These are phyloP conservation scores for Amblyjoppa proteus DNA, from an alignment of 2,888 invertebrate genomes.

Conservation along the genomic window DNA sequence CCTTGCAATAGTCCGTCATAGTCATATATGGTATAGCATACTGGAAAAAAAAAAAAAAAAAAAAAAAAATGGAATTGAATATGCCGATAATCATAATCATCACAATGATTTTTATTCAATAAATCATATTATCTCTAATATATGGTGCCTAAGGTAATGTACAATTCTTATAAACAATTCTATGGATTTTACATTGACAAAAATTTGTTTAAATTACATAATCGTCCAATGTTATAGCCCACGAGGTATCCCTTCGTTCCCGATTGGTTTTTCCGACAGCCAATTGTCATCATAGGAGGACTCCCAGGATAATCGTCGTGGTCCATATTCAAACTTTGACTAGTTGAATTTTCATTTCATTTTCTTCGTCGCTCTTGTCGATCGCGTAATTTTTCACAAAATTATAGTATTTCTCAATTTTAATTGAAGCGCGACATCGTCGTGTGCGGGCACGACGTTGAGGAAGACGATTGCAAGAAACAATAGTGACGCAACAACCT, in stretches of 20 bases:
- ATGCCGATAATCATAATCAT: constrained; percentile 26
- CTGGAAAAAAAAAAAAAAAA: background rate
- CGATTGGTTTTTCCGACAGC: constrained; percentile 58
- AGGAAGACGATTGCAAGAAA: constrained; percentile 61
- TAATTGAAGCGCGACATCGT: background rate
- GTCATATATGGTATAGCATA: background rate
- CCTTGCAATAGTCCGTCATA: constrained; percentile 60
- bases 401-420: background rate
- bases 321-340: constrained; percentile 31
- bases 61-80: constrained; percentile 25
- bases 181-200: constrained; percentile 44
- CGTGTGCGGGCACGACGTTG: constrained; percentile 22
- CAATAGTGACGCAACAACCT: constrained; percentile 43
- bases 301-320: constrained; percentile 46
- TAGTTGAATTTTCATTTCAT: constrained; percentile 46
- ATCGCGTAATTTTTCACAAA: constrained; percentile 31
- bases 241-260: constrained; percentile 33
- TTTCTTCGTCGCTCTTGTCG: background rate
- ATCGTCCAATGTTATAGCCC: constrained; percentile 10
- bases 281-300: constrained; percentile 61
- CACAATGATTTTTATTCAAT: constrained; percentile 49
- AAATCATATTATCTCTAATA: constrained; percentile 38
- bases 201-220: constrained; percentile 16
- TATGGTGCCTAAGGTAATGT: constrained; percentile 27
- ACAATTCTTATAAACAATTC: constrained; percentile 49